Evolutionary conservation across 2,888 invertebrate species (phyloP).

Genomic region (Drosophila setosimentum): DNA sequence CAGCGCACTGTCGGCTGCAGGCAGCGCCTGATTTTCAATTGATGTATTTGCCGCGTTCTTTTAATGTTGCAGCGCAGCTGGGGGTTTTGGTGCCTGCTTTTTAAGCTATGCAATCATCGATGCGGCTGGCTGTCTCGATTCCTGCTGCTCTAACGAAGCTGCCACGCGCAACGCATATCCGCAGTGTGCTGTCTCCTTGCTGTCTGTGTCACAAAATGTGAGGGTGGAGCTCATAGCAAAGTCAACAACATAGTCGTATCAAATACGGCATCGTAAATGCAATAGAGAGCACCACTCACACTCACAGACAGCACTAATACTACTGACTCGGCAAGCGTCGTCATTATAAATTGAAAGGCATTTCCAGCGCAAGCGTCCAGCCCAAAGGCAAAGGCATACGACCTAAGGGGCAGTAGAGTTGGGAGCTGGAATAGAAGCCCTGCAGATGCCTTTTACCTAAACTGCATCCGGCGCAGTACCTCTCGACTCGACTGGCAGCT

Average conservation of each 20-base stretch:
- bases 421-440: slow-evolving; percentile 9
- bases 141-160: slow-evolving; percentile 28
- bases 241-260: slow-evolving; percentile 49
- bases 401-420: neutral
- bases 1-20: slow-evolving; percentile 43
- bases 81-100: slow-evolving; percentile 27
- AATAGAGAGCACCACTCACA: slow-evolving; percentile 51
- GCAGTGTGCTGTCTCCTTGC: slow-evolving; percentile 27
- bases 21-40: slow-evolving; percentile 64
- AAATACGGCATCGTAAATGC: slow-evolving; percentile 69
- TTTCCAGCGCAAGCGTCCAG: slow-evolving; percentile 55
- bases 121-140: slow-evolving; percentile 56
- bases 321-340: slow-evolving; percentile 44
- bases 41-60: slow-evolving; percentile 54
- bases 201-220: slow-evolving; percentile 19
- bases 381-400: slow-evolving; percentile 21
- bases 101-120: slow-evolving; percentile 74
- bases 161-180: slow-evolving; percentile 59
- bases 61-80: slow-evolving; percentile 34
- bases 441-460: slow-evolving; percentile 58
- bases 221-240: neutral
- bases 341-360: slow-evolving; percentile 78
- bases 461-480: slow-evolving; percentile 66
- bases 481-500: slow-evolving; percentile 46
- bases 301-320: slow-evolving; percentile 34